Percentiles rank a stretch among this genome's conserved stretches.
These are phyloP conservation scores for Anagrus nilaparvatae DNA, from an alignment of 1,140 invertebrate species.

Conservation along the genomic window DNA sequence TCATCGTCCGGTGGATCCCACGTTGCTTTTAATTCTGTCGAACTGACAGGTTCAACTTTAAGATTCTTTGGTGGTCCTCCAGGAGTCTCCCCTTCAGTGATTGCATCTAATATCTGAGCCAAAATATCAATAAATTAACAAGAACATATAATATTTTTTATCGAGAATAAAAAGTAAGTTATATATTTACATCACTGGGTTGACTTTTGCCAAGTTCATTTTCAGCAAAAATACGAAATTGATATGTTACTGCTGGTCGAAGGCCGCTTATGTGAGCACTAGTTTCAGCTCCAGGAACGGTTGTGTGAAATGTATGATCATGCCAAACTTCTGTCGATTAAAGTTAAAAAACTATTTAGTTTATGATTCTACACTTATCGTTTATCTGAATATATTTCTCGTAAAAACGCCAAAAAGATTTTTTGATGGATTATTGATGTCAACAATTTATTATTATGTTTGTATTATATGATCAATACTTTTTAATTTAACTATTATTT, in stretches of 20 bases:
- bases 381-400: too few relatives aligned
- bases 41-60: slow-evolving; percentile 75
- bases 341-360: slow-evolving; percentile 25
- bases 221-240: slow-evolving; percentile 79
- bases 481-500: too few relatives aligned
- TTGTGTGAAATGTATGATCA: slow-evolving; percentile 64
- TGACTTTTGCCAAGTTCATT: slow-evolving; percentile 79
- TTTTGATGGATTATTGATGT: too few relatives aligned
- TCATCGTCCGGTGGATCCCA: slow-evolving; percentile 84
- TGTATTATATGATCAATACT: too few relatives aligned
- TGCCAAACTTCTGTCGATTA: slow-evolving; percentile 56
- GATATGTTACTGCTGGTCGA: slow-evolving; percentile 79
- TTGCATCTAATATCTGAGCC: slow-evolving; percentile 48
- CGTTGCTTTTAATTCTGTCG: slow-evolving; percentile 76
- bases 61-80: slow-evolving; percentile 77
- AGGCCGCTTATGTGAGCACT: slow-evolving; percentile 69
- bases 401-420: too few relatives aligned
- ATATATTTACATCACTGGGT: slow-evolving; percentile 62
- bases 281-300: slow-evolving; percentile 67
- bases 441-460: too few relatives aligned
- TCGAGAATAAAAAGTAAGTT: neutral
- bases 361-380: neutral
- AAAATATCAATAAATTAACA: neutral
- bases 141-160: neutral
- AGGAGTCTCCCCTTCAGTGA: slow-evolving; percentile 47